These are phyloP conservation scores for Talpa occidentalis DNA, from an alignment of 2,113 vertebrate genomes.

Conservation along the genomic window DNA sequence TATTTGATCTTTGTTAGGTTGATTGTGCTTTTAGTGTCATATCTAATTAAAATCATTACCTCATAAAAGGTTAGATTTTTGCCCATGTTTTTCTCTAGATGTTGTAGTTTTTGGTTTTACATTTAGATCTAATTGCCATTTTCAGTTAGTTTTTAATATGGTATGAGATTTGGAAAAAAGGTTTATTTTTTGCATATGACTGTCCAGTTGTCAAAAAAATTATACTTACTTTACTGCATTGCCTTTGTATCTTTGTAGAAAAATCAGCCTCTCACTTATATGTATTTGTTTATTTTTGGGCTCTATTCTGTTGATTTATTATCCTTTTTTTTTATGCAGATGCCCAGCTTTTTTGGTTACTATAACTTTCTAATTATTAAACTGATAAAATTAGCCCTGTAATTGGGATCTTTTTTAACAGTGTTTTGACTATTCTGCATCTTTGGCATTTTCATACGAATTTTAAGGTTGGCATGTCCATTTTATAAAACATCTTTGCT, in stretches of 20 bases:
- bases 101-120: background rate
- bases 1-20: background rate
- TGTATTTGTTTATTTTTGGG: background rate
- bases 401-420: background rate
- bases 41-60: background rate
- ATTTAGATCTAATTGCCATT: background rate
- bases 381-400: background rate
- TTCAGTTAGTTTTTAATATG: background rate
- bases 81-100: background rate
- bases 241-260: background rate
- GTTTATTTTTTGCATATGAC: background rate
- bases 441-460: constrained; percentile 4
- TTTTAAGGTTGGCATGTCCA: background rate
- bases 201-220: background rate
- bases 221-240: background rate
- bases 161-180: background rate
- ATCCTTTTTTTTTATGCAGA: background rate
- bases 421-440: background rate
- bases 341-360: background rate
- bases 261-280: background rate
- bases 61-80: background rate
- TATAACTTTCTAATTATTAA: background rate
- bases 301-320: background rate
- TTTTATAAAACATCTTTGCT: background rate
- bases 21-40: background rate